Base-by-base conservation (phyloP, 2,888 invertebrate species). In the Rhynchonema sp. region DNA sequence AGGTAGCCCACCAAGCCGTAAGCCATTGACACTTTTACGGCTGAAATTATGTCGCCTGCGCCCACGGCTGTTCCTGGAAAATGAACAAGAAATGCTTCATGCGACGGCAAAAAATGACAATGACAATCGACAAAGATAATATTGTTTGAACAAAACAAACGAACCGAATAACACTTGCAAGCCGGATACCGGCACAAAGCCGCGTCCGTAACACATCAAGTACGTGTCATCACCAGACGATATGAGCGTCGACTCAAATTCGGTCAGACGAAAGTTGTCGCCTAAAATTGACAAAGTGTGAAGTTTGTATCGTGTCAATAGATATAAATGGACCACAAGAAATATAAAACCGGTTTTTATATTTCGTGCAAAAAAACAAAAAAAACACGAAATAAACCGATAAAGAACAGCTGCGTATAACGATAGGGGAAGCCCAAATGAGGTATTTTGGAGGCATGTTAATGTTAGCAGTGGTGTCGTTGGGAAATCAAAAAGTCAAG, bases 201-300 rank as follows among this genome's bases (percentile, higher is more conserved):
- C 61, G 3, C 61, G 58, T 13, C 61, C 61, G 27, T 61, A 61
- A 46, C 61, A 61, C 6, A 59, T 13, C 17, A 57, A 13, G 59
- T 55, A 61, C 13, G 59, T 61, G 6, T 61, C 61, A 2, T 61
- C 61, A 28, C 26, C 38, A 13, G 49, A 20, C 17, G 23, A 55
- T 22, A 61, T 29, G 9, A 29, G 30, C 2, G 17, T 20, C 3
- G 29, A n/a, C 30, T 61, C 61, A 27, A 61, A 61, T 27, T 60
- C 53, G 26, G 2, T 49, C 3, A 25, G 3, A 17, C 25, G 28
- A 30, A 30, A 56, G 22, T 30, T 30, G 20, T 30, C 30, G 25
- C 56, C 56, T 56, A 25, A 56, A 56, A 57, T 13, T 17, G 20
- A 46, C 49, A 9, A 29, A 22, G 9, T 13, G 6, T 38, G 38